Conservation (phyloP, 2,888 invertebrate genomes). For the Agonopterix heracliana region DNA sequence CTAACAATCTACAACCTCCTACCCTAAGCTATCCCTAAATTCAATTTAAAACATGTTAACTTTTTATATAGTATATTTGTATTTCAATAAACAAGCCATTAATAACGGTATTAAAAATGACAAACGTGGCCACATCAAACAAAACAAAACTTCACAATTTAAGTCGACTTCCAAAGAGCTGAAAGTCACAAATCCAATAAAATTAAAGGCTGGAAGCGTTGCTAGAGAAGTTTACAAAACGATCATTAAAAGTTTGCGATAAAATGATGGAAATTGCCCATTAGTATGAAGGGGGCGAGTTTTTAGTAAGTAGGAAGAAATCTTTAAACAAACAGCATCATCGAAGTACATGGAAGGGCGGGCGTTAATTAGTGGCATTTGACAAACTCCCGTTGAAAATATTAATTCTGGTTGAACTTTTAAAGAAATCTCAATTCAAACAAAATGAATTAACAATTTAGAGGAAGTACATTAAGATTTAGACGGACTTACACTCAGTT, state of each 20-base stretch:
- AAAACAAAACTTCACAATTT: slow-evolving; percentile 8
- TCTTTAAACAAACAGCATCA: slow-evolving; percentile 9
- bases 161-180: slow-evolving; percentile 10
- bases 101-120: neutral
- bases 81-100: no score
- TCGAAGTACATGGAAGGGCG: neutral
- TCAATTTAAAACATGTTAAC: no score
- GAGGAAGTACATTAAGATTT: no score
- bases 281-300: slow-evolving; percentile 4
- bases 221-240: slow-evolving; percentile 20
- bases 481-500: no score
- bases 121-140: slow-evolving; percentile 2
- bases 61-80: no score
- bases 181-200: slow-evolving; percentile 24
- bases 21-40: no score
- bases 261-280: slow-evolving; percentile 25
- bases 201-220: slow-evolving; percentile 20
- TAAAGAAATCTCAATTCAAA: no score
- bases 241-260: slow-evolving; percentile 30
- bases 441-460: no score
- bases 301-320: slow-evolving; percentile 2
- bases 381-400: neutral
- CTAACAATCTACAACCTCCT: no score
- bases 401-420: no score
- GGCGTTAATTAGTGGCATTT: neutral